Evolutionary conservation across 1,140 invertebrate genomes (phyloP).

Genomic region (Sipha flava): DNA sequence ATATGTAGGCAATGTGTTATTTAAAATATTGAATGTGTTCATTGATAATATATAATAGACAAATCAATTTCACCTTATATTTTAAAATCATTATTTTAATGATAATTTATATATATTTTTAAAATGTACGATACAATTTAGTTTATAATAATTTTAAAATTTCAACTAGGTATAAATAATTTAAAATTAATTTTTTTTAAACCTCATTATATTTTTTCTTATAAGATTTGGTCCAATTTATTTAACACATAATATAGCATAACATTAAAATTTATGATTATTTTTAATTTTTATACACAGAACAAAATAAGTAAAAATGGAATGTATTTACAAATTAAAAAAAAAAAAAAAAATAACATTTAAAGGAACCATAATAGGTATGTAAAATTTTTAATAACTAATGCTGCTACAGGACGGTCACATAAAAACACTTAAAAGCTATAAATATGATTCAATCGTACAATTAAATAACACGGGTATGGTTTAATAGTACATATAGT

Average conservation of each 20-base stretch:
- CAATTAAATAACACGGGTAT: not conserved
- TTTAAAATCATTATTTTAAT: not conserved
- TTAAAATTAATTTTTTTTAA: not conserved
- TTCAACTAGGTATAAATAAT: no score
- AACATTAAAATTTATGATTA: not conserved
- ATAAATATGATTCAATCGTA: not conserved
- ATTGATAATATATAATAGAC: not conserved
- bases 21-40: not conserved
- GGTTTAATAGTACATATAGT: not conserved
- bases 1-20: not conserved
- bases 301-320: no score
- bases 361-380: no score
- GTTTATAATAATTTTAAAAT: no score
- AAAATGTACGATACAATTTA: no score
- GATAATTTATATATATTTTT: not conserved
- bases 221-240: constrained; percentile 2
- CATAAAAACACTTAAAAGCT: not conserved
- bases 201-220: not conserved
- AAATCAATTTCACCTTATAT: not conserved
- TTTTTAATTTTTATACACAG: no score
- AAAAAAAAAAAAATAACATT: not conserved
- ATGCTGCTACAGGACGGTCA: not conserved
- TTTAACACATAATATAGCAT: not conserved
- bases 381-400: no score
- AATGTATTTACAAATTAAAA: not conserved